phyloP scores from a whole-genome alignment of 1,140 invertebrate genomes.

The Pemphigus obesinymphae region DNA sequence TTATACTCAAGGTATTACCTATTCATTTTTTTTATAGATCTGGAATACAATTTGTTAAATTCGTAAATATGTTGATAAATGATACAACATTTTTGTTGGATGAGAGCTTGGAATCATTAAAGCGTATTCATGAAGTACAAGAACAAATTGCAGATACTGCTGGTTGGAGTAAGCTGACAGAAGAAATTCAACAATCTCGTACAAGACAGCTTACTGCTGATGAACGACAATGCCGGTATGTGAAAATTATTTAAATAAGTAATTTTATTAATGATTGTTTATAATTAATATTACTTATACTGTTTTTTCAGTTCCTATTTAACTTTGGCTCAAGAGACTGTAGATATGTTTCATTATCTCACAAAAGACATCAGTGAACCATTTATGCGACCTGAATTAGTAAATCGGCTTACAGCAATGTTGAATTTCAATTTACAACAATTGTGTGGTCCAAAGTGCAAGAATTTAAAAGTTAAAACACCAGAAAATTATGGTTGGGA shows the following conservation, averaged over 20 bases:
- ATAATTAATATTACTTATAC: constrained; percentile 16
- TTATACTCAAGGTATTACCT: neutral
- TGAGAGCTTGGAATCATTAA: constrained; percentile 90
- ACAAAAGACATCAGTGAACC: constrained; percentile 91
- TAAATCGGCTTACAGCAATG: constrained; percentile 92
- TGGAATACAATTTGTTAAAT: constrained; percentile 93
- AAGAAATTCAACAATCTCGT: constrained; percentile 71
- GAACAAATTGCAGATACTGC: constrained; percentile 70
- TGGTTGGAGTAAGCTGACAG: constrained; percentile 62
- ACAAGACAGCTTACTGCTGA: constrained; percentile 78
- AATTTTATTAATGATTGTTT: no score
- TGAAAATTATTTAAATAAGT: neutral
- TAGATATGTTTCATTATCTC: constrained; percentile 97
- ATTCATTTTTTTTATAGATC: constrained; percentile 51
- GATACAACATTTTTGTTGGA: constrained; percentile 96
- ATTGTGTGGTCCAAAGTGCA: constrained; percentile 94
- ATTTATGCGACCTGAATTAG: constrained; percentile 86
- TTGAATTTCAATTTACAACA: constrained; percentile 96
- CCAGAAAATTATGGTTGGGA: constrained; percentile 96
- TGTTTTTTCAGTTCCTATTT: constrained; percentile 70
- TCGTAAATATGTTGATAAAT: constrained; percentile 99
- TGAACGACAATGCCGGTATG: constrained; percentile 80
- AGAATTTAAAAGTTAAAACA: constrained; percentile 92
- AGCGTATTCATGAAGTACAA: constrained; percentile 59
- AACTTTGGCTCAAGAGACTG: constrained; percentile 89